Conservation (phyloP, 2,888 invertebrate genomes). For the Osedax fenrisi region DNA sequence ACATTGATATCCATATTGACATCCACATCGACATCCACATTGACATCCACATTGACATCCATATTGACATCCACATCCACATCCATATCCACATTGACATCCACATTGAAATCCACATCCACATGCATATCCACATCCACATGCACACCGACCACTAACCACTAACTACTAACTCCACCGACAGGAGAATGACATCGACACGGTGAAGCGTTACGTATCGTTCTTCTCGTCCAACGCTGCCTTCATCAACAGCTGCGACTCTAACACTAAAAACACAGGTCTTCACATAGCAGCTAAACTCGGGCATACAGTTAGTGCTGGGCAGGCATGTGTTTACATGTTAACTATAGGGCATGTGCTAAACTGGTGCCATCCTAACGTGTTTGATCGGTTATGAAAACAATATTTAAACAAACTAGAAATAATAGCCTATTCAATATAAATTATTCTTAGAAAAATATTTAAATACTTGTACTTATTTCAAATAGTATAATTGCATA, state of each 20-base stretch:
- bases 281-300: conserved; percentile 44
- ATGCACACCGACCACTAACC: too few species aligned
- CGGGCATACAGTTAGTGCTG: conserved; percentile 45
- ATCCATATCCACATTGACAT: too few species aligned
- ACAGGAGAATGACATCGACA: conserved; percentile 44
- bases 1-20: background rate
- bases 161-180: too few species aligned
- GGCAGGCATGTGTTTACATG: background rate
- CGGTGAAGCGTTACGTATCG: conserved; percentile 44
- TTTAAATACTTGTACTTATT: too few species aligned
- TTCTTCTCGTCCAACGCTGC: conserved; percentile 44
- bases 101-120: too few species aligned
- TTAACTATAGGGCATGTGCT: too few species aligned
- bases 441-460: too few species aligned
- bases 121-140: background rate
- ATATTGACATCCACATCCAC: background rate
- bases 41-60: background rate
- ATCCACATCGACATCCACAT: background rate
- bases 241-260: conserved; percentile 47
- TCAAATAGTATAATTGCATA: too few species aligned
- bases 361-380: too few species aligned
- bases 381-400: too few species aligned
- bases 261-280: conserved; percentile 44
- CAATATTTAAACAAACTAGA: too few species aligned
- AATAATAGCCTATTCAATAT: too few species aligned